phyloP scores from a whole-genome alignment of 2,888 invertebrate genomes.

The Papilio protenor region DNA sequence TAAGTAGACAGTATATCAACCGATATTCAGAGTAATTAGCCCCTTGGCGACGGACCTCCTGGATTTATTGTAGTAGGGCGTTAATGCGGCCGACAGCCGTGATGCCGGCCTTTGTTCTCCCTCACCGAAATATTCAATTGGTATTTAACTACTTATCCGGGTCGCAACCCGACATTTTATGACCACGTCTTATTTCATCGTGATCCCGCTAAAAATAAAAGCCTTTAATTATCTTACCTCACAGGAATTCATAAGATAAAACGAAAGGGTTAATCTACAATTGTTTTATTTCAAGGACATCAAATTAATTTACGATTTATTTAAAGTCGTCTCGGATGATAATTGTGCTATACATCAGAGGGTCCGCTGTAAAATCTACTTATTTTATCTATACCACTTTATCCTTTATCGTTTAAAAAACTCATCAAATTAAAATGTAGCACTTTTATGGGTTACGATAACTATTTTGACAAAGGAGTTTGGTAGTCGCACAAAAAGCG shows the following conservation, averaged over 20 bases:
- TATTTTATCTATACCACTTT: slow-evolving; percentile 29
- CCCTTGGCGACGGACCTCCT: slow-evolving; percentile 81
- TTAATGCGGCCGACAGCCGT: slow-evolving; percentile 81
- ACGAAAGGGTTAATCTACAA: slow-evolving; percentile 20
- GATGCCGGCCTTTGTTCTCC: slow-evolving; percentile 80
- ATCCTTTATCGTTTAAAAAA: slow-evolving; percentile 46
- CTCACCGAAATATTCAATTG: slow-evolving; percentile 77
- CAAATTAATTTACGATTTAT: slow-evolving; percentile 41
- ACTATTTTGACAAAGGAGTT: slow-evolving; percentile 69
- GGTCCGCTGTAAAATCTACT: slow-evolving; percentile 29
- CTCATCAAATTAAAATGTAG: slow-evolving; percentile 50
- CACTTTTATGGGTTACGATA: slow-evolving; percentile 56
- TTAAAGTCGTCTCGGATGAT: slow-evolving; percentile 28
- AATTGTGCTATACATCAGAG: slow-evolving; percentile 33
- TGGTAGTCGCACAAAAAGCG: slow-evolving; percentile 69
- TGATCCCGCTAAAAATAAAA: slow-evolving; percentile 35
- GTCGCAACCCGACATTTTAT: slow-evolving; percentile 22
- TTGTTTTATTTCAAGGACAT: slow-evolving; percentile 32
- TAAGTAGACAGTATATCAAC: slow-evolving; percentile 85
- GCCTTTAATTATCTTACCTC: slow-evolving; percentile 34
- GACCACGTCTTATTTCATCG: slow-evolving; percentile 4
- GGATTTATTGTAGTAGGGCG: slow-evolving; percentile 82
- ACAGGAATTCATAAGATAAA: slow-evolving; percentile 30
- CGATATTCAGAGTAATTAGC: slow-evolving; percentile 82
- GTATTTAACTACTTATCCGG: slow-evolving; percentile 56